A percentile compares a stretch with the other conserved stretches of the same genome.
Conservation (phyloP, 2,888 invertebrate genomes). For the Ormyrus rosae region DNA sequence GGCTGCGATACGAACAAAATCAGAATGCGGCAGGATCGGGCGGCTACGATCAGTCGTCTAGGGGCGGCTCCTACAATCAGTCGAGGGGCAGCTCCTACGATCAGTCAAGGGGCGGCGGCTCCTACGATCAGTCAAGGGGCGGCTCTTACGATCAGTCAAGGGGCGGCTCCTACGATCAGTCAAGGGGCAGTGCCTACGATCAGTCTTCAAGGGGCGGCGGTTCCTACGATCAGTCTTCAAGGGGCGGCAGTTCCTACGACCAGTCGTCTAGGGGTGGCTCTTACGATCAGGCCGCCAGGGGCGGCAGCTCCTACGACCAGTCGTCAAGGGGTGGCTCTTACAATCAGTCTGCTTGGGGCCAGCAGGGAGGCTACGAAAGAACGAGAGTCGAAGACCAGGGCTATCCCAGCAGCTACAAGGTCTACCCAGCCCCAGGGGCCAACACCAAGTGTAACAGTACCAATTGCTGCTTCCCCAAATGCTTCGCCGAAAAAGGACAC, state of each 20-base stretch:
- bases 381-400: conserved; percentile 53
- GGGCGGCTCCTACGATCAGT: no score
- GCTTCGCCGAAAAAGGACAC: conserved; percentile 91
- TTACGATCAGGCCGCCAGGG: no score
- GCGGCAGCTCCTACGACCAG: no score
- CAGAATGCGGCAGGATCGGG: neutral
- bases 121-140: no score
- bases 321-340: no score
- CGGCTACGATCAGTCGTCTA: neutral
- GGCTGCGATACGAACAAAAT: neutral
- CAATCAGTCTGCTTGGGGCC: neutral
- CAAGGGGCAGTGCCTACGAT: no score
- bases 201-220: no score
- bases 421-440: conserved; percentile 76
- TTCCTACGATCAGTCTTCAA: no score
- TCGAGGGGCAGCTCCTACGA: neutral
- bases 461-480: conserved; percentile 88
- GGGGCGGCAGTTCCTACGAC: no score
- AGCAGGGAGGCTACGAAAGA: conserved; percentile 44
- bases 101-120: no score
- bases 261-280: no score
- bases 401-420: conserved; percentile 76
- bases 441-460: conserved; percentile 81
- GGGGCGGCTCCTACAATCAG: conserved; percentile 22
- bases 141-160: no score